Evolutionary conservation across 92 coral and sea anemone species (phyloP).

Genomic region (Plumapathes pennacea): DNA sequence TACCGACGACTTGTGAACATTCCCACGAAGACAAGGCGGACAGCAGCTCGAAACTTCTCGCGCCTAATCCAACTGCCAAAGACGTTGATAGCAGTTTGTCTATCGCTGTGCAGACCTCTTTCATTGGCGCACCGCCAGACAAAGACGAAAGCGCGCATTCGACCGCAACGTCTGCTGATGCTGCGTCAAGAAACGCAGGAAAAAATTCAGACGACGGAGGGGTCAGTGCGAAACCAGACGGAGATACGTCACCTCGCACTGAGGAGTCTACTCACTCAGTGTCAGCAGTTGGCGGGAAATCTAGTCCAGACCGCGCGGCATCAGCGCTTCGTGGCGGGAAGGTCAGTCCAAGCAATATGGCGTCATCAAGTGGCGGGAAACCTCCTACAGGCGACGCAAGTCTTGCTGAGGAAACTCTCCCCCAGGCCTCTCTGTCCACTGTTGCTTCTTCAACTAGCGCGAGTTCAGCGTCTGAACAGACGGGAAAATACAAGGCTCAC

Average conservation of each 20-base stretch:
- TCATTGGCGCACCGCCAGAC: conserved; percentile 56
- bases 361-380: too few species aligned
- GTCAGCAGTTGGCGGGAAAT: too few species aligned
- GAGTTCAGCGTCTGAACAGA: conserved; percentile 39
- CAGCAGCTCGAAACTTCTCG: too few species aligned
- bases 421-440: conserved; percentile 20
- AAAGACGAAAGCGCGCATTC: not conserved
- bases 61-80: too few species aligned
- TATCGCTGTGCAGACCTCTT: conserved; percentile 72
- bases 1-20: not conserved
- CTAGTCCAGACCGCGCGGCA: too few species aligned
- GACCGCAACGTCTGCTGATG: not conserved
- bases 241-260: too few species aligned
- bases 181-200: not conserved
- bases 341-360: too few species aligned
- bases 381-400: too few species aligned
- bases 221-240: too few species aligned
- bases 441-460: conserved; percentile 30
- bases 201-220: too few species aligned
- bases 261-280: too few species aligned
- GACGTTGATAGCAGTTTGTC: conserved; percentile 65
- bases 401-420: not conserved
- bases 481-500: conserved; percentile 60
- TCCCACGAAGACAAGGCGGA: not conserved
- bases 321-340: too few species aligned